Percentiles rank a stretch among this genome's conserved stretches.
These are phyloP conservation scores for Salticus scenicus DNA, from an alignment of 2,888 invertebrate genomes.

Conservation along the genomic window DNA sequence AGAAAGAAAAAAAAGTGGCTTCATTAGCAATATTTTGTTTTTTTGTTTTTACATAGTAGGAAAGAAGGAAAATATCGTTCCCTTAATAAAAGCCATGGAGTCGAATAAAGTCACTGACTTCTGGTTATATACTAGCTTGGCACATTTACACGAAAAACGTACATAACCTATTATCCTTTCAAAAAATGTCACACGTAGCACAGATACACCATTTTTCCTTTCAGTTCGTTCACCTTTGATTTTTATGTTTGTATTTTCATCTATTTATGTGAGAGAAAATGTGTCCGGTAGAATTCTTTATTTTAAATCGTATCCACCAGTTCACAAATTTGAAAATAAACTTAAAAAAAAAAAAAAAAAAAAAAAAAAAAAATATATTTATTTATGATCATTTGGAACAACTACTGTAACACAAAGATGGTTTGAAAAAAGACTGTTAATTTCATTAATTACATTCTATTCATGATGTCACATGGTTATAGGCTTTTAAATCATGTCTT, in stretches of 20 bases:
- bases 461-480: too few relatives aligned
- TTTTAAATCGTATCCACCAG: constrained; percentile 44
- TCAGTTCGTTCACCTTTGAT: constrained; percentile 36
- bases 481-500: not conserved
- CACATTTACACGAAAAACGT: constrained; percentile 52
- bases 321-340: too few relatives aligned
- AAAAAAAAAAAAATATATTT: not conserved
- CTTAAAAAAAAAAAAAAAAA: too few relatives aligned
- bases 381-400: too few relatives aligned
- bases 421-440: too few relatives aligned
- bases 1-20: not conserved
- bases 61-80: not conserved
- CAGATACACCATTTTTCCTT: constrained; percentile 20
- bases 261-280: constrained; percentile 46
- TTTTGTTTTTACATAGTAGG: not conserved
- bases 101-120: not conserved
- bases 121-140: constrained; percentile 49
- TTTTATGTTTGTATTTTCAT: constrained; percentile 43
- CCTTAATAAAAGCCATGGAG: not conserved
- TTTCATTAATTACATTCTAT: too few relatives aligned
- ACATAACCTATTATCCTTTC: constrained; percentile 44
- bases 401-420: too few relatives aligned
- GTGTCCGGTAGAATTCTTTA: constrained; percentile 36
- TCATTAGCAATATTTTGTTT: too few relatives aligned
- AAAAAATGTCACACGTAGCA: constrained; percentile 21